phyloP scores from a whole-genome alignment of 2,113 vertebrate genomes.

The Plotosus lineatus region DNA sequence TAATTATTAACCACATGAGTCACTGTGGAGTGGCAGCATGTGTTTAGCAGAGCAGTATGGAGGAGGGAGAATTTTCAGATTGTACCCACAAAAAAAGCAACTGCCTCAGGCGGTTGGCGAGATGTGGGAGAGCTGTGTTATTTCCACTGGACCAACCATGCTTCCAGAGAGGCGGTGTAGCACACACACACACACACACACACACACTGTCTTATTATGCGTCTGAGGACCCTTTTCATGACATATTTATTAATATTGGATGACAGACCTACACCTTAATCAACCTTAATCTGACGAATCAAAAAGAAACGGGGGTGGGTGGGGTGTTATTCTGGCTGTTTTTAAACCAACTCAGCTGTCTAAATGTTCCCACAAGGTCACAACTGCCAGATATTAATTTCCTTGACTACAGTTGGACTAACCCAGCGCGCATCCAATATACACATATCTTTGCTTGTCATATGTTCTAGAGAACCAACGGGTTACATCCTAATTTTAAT shows the following conservation, averaged over 20 bases:
- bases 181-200: neutral
- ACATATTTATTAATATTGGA: neutral
- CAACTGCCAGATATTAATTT: neutral
- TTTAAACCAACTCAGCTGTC: too few species aligned
- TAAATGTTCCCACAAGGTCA: neutral
- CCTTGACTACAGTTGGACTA: neutral
- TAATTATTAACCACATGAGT: conserved; percentile 37
- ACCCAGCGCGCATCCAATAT: neutral
- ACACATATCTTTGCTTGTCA: neutral
- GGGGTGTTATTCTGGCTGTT: neutral
- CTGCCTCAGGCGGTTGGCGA: conserved; percentile 16
- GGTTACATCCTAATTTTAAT: conserved; percentile 24
- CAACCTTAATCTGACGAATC: neutral
- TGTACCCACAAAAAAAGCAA: neutral
- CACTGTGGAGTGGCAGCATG: conserved; percentile 28
- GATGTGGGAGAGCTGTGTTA: conserved; percentile 12
- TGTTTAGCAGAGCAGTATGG: conserved; percentile 25
- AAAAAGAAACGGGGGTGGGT: neutral
- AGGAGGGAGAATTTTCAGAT: conserved; percentile 22
- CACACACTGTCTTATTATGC: neutral
- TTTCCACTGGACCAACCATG: conserved; percentile 25
- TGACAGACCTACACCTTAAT: neutral
- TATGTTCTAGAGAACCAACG: neutral
- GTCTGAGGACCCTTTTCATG: neutral
- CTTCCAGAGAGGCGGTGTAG: conserved; percentile 4